Conservation (phyloP, 2,888 invertebrate genomes). For the Pteria penguin region DNA sequence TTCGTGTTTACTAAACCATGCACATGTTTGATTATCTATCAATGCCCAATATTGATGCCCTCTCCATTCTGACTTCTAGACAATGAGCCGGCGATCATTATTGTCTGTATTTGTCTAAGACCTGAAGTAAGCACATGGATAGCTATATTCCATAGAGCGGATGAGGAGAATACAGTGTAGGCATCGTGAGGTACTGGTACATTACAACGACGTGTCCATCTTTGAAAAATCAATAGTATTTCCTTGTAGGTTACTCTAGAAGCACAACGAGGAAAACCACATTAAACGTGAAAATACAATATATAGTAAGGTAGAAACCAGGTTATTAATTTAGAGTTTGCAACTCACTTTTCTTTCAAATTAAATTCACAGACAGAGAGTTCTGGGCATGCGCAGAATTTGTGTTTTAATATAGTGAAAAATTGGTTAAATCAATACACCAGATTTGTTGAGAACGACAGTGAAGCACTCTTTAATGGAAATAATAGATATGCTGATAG, state of each 20-base stretch:
- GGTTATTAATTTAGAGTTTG: not conserved
- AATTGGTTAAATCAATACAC: not conserved
- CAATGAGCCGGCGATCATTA: not conserved
- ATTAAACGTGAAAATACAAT: not conserved
- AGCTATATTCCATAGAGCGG: not conserved
- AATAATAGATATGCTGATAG: not conserved
- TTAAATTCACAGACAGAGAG: not conserved
- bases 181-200: not conserved
- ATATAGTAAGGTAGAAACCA: not conserved
- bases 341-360: not conserved
- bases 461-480: not conserved
- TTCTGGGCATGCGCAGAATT: not conserved
- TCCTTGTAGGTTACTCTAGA: not conserved
- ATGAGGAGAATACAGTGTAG: not conserved
- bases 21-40: not conserved
- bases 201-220: constrained; percentile 21
- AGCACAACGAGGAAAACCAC: not conserved
- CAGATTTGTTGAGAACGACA: not conserved
- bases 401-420: not conserved
- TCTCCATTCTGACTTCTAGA: not conserved
- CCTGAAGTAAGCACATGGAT: not conserved
- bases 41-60: not conserved
- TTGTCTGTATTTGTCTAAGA: not conserved
- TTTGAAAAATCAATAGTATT: constrained; percentile 12
- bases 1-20: not conserved